phyloP scores from a whole-genome alignment of 2,888 invertebrate species.

The Drosophila mimica region DNA sequence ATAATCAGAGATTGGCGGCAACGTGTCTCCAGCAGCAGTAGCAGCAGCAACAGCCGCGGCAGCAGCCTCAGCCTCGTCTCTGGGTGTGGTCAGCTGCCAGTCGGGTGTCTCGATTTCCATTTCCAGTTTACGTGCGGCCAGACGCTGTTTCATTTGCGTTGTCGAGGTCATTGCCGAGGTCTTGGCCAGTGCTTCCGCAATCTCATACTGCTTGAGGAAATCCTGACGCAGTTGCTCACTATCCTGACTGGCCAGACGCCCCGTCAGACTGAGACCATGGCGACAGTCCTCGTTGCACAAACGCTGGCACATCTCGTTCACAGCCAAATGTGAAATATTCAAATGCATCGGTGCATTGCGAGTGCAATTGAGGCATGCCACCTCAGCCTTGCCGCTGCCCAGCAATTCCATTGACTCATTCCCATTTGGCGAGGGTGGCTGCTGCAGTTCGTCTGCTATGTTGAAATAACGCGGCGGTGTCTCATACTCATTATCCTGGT shows the following conservation, averaged over 20 bases:
- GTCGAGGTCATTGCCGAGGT: conserved; percentile 87
- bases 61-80: conserved; percentile 32
- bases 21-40: conserved; percentile 67
- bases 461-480: conserved; percentile 79
- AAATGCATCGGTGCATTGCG: conserved; percentile 54
- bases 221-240: conserved; percentile 69
- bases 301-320: conserved; percentile 81
- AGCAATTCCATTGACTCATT: conserved; percentile 34
- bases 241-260: conserved; percentile 52
- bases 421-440: conserved; percentile 56
- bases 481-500: conserved; percentile 67
- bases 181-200: conserved; percentile 87
- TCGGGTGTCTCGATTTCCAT: conserved; percentile 84
- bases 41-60: conserved; percentile 19
- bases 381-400: conserved; percentile 52
- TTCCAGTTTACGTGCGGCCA: conserved; percentile 87
- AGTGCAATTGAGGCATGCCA: conserved; percentile 77
- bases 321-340: conserved; percentile 42
- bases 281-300: conserved; percentile 82
- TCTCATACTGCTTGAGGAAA: conserved; percentile 85
- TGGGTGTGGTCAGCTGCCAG: conserved; percentile 45
- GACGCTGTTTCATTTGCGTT: conserved; percentile 86
- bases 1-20: conserved; percentile 84
- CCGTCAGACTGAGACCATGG: conserved; percentile 55
- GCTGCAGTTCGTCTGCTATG: conserved; percentile 40